Evolutionary conservation across 2,113 vertebrate genomes (phyloP).

Genomic region (Promerops cafer): DNA sequence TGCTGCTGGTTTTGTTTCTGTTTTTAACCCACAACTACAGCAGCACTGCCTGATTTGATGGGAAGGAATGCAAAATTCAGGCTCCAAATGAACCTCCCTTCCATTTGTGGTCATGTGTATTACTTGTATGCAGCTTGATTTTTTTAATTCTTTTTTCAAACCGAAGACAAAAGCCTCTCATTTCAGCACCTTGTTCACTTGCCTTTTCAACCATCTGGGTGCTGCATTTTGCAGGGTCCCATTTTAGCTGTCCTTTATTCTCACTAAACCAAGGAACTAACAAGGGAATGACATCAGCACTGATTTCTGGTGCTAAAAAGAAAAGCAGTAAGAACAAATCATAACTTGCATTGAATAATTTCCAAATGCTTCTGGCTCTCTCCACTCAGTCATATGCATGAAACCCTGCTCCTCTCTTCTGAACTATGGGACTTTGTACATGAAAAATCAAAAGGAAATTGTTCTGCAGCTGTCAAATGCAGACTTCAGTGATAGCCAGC

Average conservation of each 20-base stretch:
- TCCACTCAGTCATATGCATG: neutral
- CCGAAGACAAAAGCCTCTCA: slow-evolving; percentile 12
- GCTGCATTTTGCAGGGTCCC: slow-evolving; percentile 9
- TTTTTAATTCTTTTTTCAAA: neutral
- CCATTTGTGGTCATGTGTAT: neutral
- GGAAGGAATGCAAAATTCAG: neutral
- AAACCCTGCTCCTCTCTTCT: neutral
- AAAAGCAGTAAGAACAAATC: slow-evolving; percentile 18
- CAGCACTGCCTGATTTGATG: neutral
- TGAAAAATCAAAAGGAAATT: neutral
- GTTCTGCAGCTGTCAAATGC: neutral
- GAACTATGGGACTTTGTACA: neutral
- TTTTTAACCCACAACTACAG: neutral
- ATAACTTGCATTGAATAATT: neutral
- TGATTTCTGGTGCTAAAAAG: neutral
- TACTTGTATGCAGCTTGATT: neutral
- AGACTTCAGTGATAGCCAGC: neutral
- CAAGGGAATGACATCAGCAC: slow-evolving; percentile 19
- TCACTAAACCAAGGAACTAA: slow-evolving; percentile 5
- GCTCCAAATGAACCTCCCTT: neutral
- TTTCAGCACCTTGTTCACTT: slow-evolving; percentile 22
- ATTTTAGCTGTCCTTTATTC: slow-evolving; percentile 46
- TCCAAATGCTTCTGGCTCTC: neutral
- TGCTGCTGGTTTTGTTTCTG: neutral
- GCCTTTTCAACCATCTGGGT: slow-evolving; percentile 34